Percentiles rank a stretch among this genome's conserved stretches.
Evolutionary conservation across 2,113 vertebrate genomes (phyloP).

Genomic region (Echinops telfairi): DNA sequence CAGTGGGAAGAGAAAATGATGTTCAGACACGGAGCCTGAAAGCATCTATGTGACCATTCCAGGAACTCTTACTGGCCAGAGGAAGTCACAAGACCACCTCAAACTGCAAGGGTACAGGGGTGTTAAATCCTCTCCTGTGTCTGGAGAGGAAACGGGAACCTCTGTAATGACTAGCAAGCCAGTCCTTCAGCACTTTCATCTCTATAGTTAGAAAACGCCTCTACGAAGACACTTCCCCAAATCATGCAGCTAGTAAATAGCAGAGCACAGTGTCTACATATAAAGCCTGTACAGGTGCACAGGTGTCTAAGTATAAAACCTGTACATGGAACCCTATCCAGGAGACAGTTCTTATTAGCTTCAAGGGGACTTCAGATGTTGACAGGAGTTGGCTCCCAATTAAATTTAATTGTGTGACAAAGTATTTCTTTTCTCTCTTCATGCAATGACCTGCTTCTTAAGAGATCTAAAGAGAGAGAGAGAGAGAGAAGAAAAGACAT

Average conservation of each 20-base stretch:
- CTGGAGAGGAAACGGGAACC: not conserved
- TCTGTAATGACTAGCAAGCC: not conserved
- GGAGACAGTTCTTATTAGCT: slow-evolving; percentile 2
- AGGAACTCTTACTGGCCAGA: not conserved
- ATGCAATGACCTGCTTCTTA: not conserved
- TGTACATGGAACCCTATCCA: not conserved
- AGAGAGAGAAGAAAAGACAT: not conserved
- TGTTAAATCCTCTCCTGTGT: not conserved
- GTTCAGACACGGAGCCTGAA: not conserved
- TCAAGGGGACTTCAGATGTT: not conserved
- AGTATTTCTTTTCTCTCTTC: slow-evolving; percentile 8
- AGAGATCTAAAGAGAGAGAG: too few relatives aligned
- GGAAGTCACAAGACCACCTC: not conserved
- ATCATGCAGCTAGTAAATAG: not conserved
- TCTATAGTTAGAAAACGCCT: not conserved
- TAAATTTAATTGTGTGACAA: slow-evolving; percentile 45
- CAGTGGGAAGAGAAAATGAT: not conserved
- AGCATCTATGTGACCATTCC: not conserved
- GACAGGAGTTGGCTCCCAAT: not conserved
- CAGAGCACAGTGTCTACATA: not conserved
- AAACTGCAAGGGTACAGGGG: not conserved
- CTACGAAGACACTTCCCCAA: not conserved
- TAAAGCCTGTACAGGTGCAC: not conserved
- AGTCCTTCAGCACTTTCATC: not conserved
- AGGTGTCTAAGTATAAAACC: not conserved